phyloP scores from a whole-genome alignment of 2,888 invertebrate genomes.

The Teinopalpus imperialis region DNA sequence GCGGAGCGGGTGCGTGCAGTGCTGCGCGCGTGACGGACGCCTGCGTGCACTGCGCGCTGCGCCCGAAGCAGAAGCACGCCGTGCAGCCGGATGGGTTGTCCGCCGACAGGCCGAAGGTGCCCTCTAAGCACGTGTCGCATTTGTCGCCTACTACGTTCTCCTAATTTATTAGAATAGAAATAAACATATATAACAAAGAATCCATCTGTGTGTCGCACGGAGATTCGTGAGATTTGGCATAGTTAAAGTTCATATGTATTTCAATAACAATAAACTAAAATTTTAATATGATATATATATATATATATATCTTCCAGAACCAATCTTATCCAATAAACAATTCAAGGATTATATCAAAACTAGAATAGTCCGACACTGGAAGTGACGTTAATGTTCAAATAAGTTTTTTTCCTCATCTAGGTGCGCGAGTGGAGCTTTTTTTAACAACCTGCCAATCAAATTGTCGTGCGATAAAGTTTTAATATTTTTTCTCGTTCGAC shows the following conservation, averaged over 20 bases:
- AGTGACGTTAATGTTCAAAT: too few species aligned
- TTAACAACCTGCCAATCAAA: constrained; percentile 15
- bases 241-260: too few species aligned
- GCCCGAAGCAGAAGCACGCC: constrained; percentile 97
- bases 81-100: constrained; percentile 94
- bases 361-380: too few species aligned
- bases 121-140: constrained; percentile 91
- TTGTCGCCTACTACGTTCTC: constrained; percentile 91
- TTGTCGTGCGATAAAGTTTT: constrained; percentile 1
- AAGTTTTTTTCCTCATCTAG: too few species aligned
- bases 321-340: too few species aligned
- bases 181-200: too few species aligned
- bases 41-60: constrained; percentile 90
- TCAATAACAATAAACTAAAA: too few species aligned
- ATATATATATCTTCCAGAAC: background rate
- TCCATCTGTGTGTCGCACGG: too few species aligned
- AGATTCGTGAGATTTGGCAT: too few species aligned
- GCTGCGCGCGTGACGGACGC: constrained; percentile 92
- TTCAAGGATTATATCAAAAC: too few species aligned
- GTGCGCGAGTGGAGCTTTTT: constrained; percentile 9
- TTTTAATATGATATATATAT: too few species aligned
- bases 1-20: constrained; percentile 83
- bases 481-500: constrained; percentile 12
- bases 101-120: constrained; percentile 92
- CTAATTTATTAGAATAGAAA: too few species aligned